These are phyloP conservation scores for Hemibagrus guttatus DNA, from an alignment of 2,797 vertebrate genomes.

Conservation along the genomic window DNA sequence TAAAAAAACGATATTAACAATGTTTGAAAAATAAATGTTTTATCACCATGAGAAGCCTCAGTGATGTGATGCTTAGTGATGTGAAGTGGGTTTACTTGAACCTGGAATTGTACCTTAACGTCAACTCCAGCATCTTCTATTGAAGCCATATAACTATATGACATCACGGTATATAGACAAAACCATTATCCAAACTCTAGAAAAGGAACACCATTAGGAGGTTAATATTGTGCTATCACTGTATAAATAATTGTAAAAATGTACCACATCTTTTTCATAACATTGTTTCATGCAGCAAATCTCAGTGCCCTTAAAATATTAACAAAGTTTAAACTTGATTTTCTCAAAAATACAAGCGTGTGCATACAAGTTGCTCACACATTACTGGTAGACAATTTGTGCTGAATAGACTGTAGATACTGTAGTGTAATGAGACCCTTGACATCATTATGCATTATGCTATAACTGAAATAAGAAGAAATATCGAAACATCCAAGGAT, in stretches of 20 bases:
- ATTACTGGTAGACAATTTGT: too few species aligned
- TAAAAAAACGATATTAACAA: conserved; percentile 59
- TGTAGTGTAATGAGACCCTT: too few species aligned
- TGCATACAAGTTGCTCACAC: too few species aligned
- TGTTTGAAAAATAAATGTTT: conserved; percentile 67
- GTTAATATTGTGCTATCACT: not conserved
- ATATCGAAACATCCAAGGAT: too few species aligned
- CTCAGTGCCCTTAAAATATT: too few species aligned
- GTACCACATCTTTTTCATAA: not conserved
- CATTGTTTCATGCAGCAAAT: not conserved
- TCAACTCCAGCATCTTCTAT: not conserved
- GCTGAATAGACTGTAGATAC: too few species aligned
- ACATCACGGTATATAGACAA: too few species aligned
- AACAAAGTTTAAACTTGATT: too few species aligned
- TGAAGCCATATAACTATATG: not conserved
- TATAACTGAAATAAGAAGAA: too few species aligned
- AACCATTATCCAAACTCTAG: too few species aligned
- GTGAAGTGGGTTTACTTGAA: not conserved
- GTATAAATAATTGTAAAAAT: not conserved
- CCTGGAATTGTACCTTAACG: not conserved
- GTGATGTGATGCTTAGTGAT: not conserved
- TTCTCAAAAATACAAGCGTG: too few species aligned
- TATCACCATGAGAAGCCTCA: conserved; percentile 48
- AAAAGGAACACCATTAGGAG: not conserved
- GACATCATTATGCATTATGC: too few species aligned